phyloP scores from a whole-genome alignment of 2,888 invertebrate species.

The Phortica magna region DNA sequence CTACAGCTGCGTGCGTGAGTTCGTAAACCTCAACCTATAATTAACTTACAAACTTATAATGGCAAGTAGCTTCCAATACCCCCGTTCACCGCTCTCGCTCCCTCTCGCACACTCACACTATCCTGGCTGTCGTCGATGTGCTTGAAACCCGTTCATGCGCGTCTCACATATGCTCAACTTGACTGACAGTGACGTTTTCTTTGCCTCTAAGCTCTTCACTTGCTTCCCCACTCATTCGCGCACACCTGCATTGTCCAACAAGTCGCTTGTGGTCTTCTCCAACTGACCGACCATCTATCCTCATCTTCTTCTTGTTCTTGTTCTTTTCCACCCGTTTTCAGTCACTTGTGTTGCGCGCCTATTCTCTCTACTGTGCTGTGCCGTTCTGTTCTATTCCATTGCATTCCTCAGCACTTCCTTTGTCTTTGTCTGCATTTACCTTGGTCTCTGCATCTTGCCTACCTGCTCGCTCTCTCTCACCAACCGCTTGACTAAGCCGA shows the following conservation, averaged over 20 bases:
- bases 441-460: constrained; percentile 36
- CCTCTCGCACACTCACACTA: constrained; percentile 1
- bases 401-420: constrained; percentile 50
- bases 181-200: constrained; percentile 55
- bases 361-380: neutral
- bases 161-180: constrained; percentile 40
- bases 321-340: neutral
- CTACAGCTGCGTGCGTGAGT: constrained; percentile 54
- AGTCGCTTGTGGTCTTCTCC: constrained; percentile 40
- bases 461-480: constrained; percentile 42
- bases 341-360: neutral
- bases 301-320: neutral
- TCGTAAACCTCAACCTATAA: constrained; percentile 73
- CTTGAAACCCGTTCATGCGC: constrained; percentile 32
- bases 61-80: neutral
- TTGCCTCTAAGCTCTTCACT: neutral
- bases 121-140: constrained; percentile 43
- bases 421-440: constrained; percentile 14
- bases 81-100: neutral
- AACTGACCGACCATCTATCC: constrained; percentile 4
- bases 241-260: constrained; percentile 49
- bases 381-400: constrained; percentile 43
- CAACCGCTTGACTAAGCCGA: neutral
- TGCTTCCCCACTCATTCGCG: neutral
- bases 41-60: constrained; percentile 59